A percentile compares a stretch with the other conserved stretches of the same genome.
phyloP scores from a whole-genome alignment of 1,140 invertebrate species.

The Varroa destructor region DNA sequence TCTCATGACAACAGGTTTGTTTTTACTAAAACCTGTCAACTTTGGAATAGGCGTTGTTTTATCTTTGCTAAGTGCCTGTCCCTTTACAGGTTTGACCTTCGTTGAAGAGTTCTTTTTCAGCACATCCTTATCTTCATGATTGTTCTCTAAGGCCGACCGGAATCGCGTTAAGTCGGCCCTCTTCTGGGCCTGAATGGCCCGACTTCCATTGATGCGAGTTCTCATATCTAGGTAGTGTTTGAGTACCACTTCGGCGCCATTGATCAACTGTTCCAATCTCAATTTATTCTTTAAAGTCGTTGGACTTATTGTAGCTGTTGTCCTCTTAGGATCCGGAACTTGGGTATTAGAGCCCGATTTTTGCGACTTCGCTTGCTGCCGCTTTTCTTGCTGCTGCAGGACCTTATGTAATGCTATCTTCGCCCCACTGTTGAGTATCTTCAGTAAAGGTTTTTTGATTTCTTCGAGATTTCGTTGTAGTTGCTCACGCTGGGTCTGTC shows the following conservation, averaged over 20 bases:
- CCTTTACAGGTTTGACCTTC: not conserved
- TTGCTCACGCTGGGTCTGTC: not conserved
- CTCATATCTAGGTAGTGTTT: conserved; percentile 19
- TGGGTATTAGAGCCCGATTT: not conserved
- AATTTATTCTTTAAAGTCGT: not conserved
- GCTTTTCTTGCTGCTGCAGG: not conserved
- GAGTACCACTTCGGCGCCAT: conserved; percentile 14
- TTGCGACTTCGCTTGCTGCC: not conserved
- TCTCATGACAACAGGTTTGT: not conserved
- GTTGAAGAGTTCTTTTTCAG: too few relatives aligned
- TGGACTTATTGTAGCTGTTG: too few relatives aligned
- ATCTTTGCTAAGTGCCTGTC: not conserved
- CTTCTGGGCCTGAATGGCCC: not conserved
- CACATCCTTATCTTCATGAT: not conserved
- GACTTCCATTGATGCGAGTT: not conserved
- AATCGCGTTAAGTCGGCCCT: not conserved
- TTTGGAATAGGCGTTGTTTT: not conserved
- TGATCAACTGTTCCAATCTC: not conserved
- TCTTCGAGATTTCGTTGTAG: not conserved
- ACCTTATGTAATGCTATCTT: conserved; percentile 21
- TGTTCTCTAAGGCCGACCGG: not conserved
- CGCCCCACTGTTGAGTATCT: conserved; percentile 1
- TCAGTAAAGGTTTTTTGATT: conserved; percentile 15
- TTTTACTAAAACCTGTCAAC: not conserved
- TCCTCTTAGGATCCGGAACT: too few relatives aligned